phyloP scores from a whole-genome alignment of 2,888 invertebrate genomes.

The Scrobipalpa atriplicella region DNA sequence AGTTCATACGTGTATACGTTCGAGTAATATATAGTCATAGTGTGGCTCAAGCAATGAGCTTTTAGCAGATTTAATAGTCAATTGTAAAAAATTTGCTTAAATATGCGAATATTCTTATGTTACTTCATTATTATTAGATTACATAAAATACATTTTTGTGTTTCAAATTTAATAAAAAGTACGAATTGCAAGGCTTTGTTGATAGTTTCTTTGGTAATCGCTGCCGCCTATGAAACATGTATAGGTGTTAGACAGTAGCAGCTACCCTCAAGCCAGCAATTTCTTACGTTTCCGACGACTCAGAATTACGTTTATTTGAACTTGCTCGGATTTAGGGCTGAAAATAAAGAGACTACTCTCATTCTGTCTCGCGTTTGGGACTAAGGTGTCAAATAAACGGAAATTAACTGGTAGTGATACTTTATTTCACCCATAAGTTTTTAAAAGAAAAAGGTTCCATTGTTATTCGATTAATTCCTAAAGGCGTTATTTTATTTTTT shows the following conservation, averaged over 20 bases:
- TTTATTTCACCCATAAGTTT: too few species aligned
- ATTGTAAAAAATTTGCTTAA: neutral
- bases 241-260: conserved; percentile 58
- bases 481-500: too few species aligned
- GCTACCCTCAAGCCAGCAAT: conserved; percentile 62
- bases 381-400: neutral
- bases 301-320: conserved; percentile 59
- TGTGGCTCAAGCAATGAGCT: conserved; percentile 32
- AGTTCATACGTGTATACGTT: conserved; percentile 70
- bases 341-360: conserved; percentile 5
- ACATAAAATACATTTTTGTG: too few species aligned
- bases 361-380: neutral
- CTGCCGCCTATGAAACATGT: conserved; percentile 17
- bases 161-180: too few species aligned
- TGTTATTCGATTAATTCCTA: too few species aligned
- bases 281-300: conserved; percentile 62
- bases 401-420: neutral
- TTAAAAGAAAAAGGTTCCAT: too few species aligned
- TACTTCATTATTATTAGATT: too few species aligned
- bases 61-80: neutral
- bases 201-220: neutral
- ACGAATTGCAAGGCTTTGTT: too few species aligned
- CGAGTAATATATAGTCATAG: conserved; percentile 50
- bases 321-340: conserved; percentile 20
- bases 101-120: too few species aligned